Evolutionary conservation across 2,888 invertebrate species (phyloP).

Genomic region (Cryptus armator): DNA sequence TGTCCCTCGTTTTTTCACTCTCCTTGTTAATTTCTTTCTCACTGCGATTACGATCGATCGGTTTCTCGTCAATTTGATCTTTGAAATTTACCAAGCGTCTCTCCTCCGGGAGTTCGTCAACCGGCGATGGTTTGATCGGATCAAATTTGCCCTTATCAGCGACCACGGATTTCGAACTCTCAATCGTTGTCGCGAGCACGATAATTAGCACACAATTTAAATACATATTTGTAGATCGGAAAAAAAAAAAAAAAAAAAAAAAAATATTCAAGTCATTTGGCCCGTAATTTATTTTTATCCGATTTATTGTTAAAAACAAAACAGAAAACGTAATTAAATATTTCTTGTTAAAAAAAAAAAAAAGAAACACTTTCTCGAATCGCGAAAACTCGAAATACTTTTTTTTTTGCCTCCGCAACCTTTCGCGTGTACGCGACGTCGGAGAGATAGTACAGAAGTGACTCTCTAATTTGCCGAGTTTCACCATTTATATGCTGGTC

Average conservation of each 20-base stretch:
- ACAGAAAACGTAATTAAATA: neutral
- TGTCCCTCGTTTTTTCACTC: constrained; percentile 59
- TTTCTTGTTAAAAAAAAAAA: neutral
- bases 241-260: neutral
- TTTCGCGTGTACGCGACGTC: constrained; percentile 40
- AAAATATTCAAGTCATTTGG: constrained; percentile 69
- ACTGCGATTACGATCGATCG: constrained; percentile 39
- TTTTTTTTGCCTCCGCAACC: neutral
- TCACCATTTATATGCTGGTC: constrained; percentile 80
- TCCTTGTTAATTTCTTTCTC: constrained; percentile 47
- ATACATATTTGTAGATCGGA: constrained; percentile 47
- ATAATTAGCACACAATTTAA: constrained; percentile 59
- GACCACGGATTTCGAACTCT: constrained; percentile 52
- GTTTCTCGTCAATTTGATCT: constrained; percentile 30
- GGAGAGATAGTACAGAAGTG: constrained; percentile 70
- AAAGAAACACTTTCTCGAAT: neutral
- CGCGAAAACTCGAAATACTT: neutral
- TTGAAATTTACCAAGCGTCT: constrained; percentile 51
- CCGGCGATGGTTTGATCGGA: constrained; percentile 64
- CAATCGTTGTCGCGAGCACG: constrained; percentile 54
- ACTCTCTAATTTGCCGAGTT: constrained; percentile 77
- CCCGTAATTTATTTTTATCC: constrained; percentile 13
- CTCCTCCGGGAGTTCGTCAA: constrained; percentile 61
- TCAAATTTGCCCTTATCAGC: constrained; percentile 66
- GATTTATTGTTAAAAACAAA: neutral